phyloP scores from a whole-genome alignment of 1,140 invertebrate species.

The Atta cephalotes region DNA sequence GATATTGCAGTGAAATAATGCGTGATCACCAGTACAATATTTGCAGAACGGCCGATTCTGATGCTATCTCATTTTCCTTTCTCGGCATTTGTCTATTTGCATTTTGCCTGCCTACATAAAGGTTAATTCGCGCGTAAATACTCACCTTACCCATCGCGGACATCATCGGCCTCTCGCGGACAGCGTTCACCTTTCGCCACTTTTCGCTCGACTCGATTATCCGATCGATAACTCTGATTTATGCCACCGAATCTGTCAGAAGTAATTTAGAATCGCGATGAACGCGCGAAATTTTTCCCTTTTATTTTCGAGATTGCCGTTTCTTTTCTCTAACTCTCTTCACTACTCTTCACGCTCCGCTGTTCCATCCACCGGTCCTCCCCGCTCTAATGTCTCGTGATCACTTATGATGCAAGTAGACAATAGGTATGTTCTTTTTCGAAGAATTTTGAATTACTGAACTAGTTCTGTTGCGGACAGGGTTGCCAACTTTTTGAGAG shows the following conservation, averaged over 20 bases:
- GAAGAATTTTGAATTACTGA: too few species aligned
- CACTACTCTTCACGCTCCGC: too few species aligned
- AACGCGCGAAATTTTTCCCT: constrained; percentile 85
- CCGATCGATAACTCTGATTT: background rate
- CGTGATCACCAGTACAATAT: background rate
- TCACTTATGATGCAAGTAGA: too few species aligned
- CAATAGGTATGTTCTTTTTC: too few species aligned
- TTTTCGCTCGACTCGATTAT: constrained; percentile 28
- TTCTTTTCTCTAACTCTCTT: too few species aligned
- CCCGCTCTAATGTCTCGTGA: too few species aligned
- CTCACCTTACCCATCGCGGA: constrained; percentile 86
- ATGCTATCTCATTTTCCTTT: background rate
- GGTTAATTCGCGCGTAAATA: constrained; percentile 55
- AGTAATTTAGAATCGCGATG: constrained; percentile 75
- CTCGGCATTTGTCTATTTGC: background rate
- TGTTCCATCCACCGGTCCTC: too few species aligned
- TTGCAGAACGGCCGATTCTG: background rate
- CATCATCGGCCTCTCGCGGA: constrained; percentile 79
- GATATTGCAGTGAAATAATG: background rate
- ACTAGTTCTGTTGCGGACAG: too few species aligned
- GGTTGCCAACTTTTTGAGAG: too few species aligned
- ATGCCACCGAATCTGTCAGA: constrained; percentile 46
- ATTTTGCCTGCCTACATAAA: background rate
- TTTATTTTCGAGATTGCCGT: constrained; percentile 81
- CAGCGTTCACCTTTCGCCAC: constrained; percentile 39